Conservation (phyloP, 2,113 vertebrate genomes). For the Corythoichthys intestinalis region DNA sequence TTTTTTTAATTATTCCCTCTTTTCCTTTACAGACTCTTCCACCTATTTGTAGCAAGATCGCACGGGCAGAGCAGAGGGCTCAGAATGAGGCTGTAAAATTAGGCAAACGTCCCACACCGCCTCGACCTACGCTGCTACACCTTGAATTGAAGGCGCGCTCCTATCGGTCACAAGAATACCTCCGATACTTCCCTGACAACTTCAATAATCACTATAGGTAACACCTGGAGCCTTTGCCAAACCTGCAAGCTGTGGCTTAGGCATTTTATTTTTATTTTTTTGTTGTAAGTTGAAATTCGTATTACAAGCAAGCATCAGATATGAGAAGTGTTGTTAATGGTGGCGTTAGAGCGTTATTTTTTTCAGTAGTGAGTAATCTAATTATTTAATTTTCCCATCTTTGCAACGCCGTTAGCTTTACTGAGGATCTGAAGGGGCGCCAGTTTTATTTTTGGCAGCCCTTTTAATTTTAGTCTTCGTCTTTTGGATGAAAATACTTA, state of each 20-base stretch:
- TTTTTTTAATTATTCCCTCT: not conserved
- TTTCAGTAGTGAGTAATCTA: no score
- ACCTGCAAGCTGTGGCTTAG: not conserved
- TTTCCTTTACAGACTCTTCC: constrained; percentile 78
- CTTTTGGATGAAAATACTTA: no score
- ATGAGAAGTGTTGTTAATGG: no score
- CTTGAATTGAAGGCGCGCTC: constrained; percentile 80
- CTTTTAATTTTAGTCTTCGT: no score
- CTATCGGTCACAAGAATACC: constrained; percentile 71
- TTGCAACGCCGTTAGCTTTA: no score
- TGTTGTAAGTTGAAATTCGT: no score
- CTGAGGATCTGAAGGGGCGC: no score
- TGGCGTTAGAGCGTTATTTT: no score
- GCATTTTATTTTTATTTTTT: no score
- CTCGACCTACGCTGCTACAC: constrained; percentile 73
- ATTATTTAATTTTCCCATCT: no score
- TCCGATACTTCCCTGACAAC: constrained; percentile 66
- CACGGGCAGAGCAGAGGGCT: constrained; percentile 43
- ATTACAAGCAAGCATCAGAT: no score
- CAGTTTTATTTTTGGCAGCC: no score
- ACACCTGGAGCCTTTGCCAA: constrained; percentile 1
- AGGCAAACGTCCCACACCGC: constrained; percentile 68
- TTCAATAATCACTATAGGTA: constrained; percentile 72
- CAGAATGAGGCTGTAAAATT: constrained; percentile 27
- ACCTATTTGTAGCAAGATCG: constrained; percentile 55